phyloP scores from a whole-genome alignment of 1,140 invertebrate genomes.

The Venturia canescens region DNA sequence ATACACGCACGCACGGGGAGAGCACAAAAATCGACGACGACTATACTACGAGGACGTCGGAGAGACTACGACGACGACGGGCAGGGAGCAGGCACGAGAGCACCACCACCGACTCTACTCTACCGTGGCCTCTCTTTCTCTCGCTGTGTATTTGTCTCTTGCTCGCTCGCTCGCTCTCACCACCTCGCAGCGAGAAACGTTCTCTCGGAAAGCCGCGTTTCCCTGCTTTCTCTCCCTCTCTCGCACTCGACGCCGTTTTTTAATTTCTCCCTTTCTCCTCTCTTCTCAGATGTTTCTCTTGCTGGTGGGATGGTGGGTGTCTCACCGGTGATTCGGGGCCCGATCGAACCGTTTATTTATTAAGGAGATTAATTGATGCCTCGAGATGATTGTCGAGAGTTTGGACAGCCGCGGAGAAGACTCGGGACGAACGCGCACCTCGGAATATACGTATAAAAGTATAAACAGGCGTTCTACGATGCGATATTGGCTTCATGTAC shows the following conservation, averaged over 20 bases:
- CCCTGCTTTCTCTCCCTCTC: neutral
- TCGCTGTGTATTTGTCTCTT: neutral
- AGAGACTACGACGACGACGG: neutral
- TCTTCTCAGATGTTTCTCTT: neutral
- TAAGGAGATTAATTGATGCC: too few species aligned
- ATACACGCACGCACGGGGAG: neutral
- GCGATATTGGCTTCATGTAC: too few species aligned
- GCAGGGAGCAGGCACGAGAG: constrained; percentile 37
- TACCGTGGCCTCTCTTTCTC: constrained; percentile 21
- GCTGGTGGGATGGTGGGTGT: neutral
- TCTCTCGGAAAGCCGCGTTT: neutral
- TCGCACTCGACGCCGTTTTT: too few species aligned
- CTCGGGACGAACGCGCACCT: too few species aligned
- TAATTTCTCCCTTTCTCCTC: neutral
- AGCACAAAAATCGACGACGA: constrained; percentile 21
- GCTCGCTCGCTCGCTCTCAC: neutral
- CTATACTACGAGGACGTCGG: constrained; percentile 23
- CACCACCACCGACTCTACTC: constrained; percentile 42
- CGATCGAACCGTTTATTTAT: too few species aligned
- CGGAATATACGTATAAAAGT: too few species aligned
- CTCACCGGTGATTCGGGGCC: too few species aligned
- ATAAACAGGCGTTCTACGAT: too few species aligned
- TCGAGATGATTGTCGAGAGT: too few species aligned
- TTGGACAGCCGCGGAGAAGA: too few species aligned
- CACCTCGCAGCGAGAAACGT: neutral